Conservation (phyloP, 2,888 invertebrate genomes). For the Andrena fulva region DNA sequence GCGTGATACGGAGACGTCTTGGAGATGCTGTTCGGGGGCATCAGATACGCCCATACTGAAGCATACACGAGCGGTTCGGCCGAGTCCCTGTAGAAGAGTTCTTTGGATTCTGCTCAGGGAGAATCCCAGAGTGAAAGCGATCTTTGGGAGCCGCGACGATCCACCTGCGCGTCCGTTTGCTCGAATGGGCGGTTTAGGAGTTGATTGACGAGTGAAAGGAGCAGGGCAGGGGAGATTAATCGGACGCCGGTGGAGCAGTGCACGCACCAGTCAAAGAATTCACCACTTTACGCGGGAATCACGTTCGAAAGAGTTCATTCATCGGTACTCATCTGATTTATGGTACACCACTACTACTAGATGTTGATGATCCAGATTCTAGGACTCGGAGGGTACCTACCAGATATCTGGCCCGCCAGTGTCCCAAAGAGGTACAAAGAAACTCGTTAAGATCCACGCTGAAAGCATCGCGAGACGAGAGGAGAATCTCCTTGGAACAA, state of each 20-base stretch:
- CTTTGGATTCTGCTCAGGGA: conserved; percentile 15
- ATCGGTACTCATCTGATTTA: no score
- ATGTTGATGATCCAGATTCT: no score
- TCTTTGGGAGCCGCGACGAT: neutral
- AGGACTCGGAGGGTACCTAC: no score
- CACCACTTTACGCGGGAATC: neutral
- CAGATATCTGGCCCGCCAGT: no score
- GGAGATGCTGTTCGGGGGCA: conserved; percentile 29
- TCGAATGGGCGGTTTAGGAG: conserved; percentile 18
- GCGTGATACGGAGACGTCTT: conserved; percentile 36
- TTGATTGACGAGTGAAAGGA: conserved; percentile 33
- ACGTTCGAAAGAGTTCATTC: neutral
- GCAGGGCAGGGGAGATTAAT: conserved; percentile 5
- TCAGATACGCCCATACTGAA: conserved; percentile 44
- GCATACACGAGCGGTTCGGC: conserved; percentile 9
- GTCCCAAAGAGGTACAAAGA: no score
- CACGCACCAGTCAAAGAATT: neutral
- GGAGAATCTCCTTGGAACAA: neutral
- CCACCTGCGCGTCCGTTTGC: conserved; percentile 18
- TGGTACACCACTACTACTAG: no score
- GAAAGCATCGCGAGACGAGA: neutral
- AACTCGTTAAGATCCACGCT: neutral
- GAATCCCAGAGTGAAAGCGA: conserved; percentile 27
- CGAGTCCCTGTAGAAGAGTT: neutral
- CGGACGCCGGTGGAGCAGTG: neutral